Base-by-base conservation (phyloP, 2,888 invertebrate species). In the Limenitis camilla region DNA sequence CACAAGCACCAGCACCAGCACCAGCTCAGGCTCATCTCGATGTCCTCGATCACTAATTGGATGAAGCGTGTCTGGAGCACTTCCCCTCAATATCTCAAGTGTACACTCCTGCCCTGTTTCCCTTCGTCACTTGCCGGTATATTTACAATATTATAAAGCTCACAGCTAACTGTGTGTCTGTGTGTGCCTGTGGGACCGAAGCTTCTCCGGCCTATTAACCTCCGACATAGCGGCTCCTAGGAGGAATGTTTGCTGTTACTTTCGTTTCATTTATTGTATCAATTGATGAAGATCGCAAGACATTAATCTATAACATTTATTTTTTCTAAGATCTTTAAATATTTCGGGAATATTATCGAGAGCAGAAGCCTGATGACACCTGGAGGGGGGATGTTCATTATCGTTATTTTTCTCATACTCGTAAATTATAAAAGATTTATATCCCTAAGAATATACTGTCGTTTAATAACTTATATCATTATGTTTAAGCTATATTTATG, bases 141-240 rank as follows among this genome's bases (percentile, higher is more conserved):
- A 41, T 53, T 48, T 40, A 48, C 43, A 43, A 19, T 28, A 29
- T 39, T 43, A 48, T 32, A 40, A 19, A 29, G 32, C 39, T 40
- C 38, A 31, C 50, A 33, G 44, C 33, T 44, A 44, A 44, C 38
- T 48, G 41, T 11, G 28, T 43, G n/a, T n/a, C n/a, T n/a, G n/a
- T n/a, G n/a, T 43, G 43, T 39, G 42, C 40, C 43, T 40, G 41
- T 28, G 48, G 43, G 42, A 43, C 11, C 33, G 7, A 19, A 10
- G 42, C 29, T 36, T 28, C 48, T 11, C 48, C 5, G 35, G n/a
- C 38, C 43, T 33, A 43, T 53, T 48, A 43, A 53, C 47, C 47
- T 38, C 11, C 44, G 42, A 35, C 42, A 44, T 43, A 48, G 32
- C 28, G 39, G 48, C 11, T 53, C 40, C 28, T n/a, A n/a, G n/a